A percentile compares a stretch with the other conserved stretches of the same genome.
Evolutionary conservation across 1,140 invertebrate species (phyloP).

Genomic region (Sitophilus oryzae): DNA sequence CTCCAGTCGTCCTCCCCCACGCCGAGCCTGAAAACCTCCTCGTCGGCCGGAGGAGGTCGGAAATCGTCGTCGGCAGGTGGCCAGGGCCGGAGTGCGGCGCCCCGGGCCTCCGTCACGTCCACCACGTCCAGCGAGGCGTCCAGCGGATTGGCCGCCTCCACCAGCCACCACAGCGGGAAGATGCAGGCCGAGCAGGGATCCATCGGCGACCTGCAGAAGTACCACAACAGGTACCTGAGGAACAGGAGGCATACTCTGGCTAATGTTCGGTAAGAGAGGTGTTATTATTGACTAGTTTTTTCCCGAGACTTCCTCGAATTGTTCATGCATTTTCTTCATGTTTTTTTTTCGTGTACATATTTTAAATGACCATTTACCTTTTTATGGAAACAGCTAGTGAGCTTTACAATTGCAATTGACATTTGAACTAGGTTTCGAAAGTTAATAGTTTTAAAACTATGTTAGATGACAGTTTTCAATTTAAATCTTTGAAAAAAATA

Average conservation of each 20-base stretch:
- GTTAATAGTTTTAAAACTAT: too few species aligned
- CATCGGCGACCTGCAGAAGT: constrained; percentile 78
- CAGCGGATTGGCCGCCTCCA: constrained; percentile 24
- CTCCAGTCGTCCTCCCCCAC: constrained; percentile 40
- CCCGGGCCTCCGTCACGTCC: constrained; percentile 31
- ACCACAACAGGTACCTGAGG: constrained; percentile 74
- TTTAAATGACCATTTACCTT: too few species aligned
- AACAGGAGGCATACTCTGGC: constrained; percentile 78
- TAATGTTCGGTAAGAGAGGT: constrained; percentile 83
- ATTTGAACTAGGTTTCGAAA: too few species aligned
- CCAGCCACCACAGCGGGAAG: constrained; percentile 48
- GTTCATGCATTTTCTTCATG: too few species aligned
- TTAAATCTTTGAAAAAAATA: too few species aligned
- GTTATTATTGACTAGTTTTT: too few species aligned
- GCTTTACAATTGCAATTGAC: too few species aligned
- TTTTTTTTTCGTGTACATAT: too few species aligned
- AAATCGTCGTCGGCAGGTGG: constrained; percentile 5
- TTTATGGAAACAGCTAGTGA: too few species aligned
- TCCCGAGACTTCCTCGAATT: too few species aligned
- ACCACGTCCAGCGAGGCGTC: constrained; percentile 33
- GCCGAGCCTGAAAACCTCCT: constrained; percentile 34
- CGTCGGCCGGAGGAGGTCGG: constrained; percentile 32
- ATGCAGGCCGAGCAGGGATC: constrained; percentile 86
- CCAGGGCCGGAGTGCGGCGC: constrained; percentile 19
- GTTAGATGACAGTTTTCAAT: too few species aligned